These are phyloP conservation scores for Galerucella calmariensis DNA, from an alignment of 2,888 invertebrate species.

Conservation along the genomic window DNA sequence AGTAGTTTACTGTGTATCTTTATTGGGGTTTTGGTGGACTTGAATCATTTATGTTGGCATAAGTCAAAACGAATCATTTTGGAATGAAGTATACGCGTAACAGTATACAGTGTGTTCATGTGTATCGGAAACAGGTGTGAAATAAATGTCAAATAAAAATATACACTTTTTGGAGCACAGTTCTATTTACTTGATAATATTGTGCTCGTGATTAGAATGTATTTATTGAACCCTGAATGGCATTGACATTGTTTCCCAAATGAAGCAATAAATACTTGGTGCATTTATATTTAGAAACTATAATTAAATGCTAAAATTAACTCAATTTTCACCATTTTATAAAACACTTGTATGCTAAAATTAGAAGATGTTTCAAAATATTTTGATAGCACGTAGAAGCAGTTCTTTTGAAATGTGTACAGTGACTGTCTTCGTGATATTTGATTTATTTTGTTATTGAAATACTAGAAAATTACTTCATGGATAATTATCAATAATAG, in stretches of 20 bases:
- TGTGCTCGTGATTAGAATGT: no score
- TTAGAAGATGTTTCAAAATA: background rate
- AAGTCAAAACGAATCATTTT: no score
- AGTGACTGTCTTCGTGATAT: background rate
- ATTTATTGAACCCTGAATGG: no score
- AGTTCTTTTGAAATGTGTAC: background rate
- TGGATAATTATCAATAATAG: background rate
- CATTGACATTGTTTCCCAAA: background rate
- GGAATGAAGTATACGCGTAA: no score
- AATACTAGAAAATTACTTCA: background rate
- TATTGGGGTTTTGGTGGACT: no score
- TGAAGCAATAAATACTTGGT: background rate
- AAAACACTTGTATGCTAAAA: background rate
- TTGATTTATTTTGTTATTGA: background rate
- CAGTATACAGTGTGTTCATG: no score
- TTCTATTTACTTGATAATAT: no score
- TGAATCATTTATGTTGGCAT: no score
- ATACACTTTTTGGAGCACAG: no score
- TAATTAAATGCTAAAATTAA: background rate
- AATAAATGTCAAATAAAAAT: no score
- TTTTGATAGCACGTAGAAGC: background rate
- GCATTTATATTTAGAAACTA: background rate
- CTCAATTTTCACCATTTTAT: background rate
- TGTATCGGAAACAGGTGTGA: no score
- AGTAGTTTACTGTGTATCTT: no score